phyloP scores from a whole-genome alignment of 2,113 vertebrate genomes.

The Scopus umbretta region DNA sequence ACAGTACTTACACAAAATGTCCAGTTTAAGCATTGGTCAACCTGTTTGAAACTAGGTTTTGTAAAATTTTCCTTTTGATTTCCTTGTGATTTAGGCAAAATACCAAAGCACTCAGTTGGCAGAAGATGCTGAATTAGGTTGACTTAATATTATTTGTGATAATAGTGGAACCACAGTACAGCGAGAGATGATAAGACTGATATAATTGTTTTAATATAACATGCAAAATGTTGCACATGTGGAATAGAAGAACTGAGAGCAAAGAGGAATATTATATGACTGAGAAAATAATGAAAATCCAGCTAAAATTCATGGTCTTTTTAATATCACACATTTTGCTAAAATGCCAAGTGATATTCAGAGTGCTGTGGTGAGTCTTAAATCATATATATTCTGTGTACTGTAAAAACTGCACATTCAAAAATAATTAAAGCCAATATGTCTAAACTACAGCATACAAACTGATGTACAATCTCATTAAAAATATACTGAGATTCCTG shows the following conservation, averaged over 20 bases:
- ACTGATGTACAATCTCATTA: constrained; percentile 56
- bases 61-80: not conserved
- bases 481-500: constrained; percentile 42
- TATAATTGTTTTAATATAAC: constrained; percentile 40
- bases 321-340: constrained; percentile 53
- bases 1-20: not conserved
- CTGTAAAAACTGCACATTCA: constrained; percentile 56
- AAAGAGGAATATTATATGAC: not conserved
- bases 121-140: not conserved
- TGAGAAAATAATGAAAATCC: constrained; percentile 50
- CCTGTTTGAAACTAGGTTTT: not conserved
- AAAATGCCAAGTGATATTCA: constrained; percentile 51
- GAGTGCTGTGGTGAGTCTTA: constrained; percentile 23
- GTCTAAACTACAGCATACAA: constrained; percentile 50
- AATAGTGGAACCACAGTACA: not conserved
- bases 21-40: not conserved
- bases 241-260: not conserved
- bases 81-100: not conserved
- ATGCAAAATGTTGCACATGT: constrained; percentile 8
- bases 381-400: constrained; percentile 44
- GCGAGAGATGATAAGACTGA: not conserved
- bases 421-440: constrained; percentile 59
- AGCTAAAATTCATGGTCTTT: constrained; percentile 45
- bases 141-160: not conserved
- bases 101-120: not conserved